phyloP scores from a whole-genome alignment of 2,797 vertebrate genomes.

The Hyperoplus lanceolatus region DNA sequence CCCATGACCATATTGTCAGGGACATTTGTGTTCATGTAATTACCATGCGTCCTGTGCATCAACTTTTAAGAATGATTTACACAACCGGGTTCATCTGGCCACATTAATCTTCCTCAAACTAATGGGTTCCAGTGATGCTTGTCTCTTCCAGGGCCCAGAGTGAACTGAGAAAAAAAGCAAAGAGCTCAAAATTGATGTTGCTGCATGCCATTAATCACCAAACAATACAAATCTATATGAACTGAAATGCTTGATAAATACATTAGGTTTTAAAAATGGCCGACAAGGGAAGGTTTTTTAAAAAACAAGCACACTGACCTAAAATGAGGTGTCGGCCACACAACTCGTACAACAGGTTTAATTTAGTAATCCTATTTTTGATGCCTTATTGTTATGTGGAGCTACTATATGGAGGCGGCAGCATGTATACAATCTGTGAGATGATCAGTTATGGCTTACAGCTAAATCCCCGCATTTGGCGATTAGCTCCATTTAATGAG shows the following conservation, averaged over 20 bases:
- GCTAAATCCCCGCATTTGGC: slow-evolving; percentile 51
- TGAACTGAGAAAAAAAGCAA: slow-evolving; percentile 63
- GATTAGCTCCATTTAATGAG: slow-evolving; percentile 59
- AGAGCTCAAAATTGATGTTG: slow-evolving; percentile 60
- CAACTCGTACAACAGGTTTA: not conserved
- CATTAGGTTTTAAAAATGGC: slow-evolving; percentile 9
- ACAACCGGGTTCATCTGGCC: slow-evolving; percentile 64
- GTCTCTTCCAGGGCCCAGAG: slow-evolving; percentile 58
- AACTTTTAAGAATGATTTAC: slow-evolving; percentile 79
- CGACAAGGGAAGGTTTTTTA: slow-evolving; percentile 1
- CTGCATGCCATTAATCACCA: slow-evolving; percentile 63
- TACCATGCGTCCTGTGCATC: slow-evolving; percentile 57
- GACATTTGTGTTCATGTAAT: slow-evolving; percentile 77
- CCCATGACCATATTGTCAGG: slow-evolving; percentile 67
- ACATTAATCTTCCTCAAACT: slow-evolving; percentile 75
- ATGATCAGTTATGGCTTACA: slow-evolving; percentile 37
- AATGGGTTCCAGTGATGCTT: slow-evolving; percentile 68
- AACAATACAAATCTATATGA: slow-evolving; percentile 20
- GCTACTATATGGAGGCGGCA: not conserved
- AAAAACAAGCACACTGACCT: not conserved
- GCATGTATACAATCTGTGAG: slow-evolving; percentile 33
- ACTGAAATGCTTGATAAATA: slow-evolving; percentile 18
- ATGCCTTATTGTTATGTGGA: slow-evolving; percentile 1
- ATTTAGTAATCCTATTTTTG: not conserved
- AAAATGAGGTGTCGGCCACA: not conserved